Evolutionary conservation across 2,797 vertebrate species (phyloP).

Genomic region (Enoplosus armatus): DNA sequence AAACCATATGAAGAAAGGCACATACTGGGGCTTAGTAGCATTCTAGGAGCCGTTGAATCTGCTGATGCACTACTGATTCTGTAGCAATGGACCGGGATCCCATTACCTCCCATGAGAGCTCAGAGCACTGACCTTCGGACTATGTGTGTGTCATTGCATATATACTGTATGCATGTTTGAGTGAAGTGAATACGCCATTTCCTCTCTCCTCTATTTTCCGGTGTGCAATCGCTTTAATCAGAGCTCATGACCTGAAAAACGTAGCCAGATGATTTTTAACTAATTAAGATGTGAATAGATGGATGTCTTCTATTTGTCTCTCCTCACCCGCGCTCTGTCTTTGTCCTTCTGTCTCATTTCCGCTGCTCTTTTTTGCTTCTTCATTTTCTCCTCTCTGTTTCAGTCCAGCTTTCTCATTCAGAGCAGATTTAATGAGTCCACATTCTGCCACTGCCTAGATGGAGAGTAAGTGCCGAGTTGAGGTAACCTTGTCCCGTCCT

Average conservation of each 20-base stretch:
- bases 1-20: not conserved
- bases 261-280: constrained; percentile 17
- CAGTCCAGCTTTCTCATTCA: constrained; percentile 43
- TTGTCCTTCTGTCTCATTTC: constrained; percentile 36
- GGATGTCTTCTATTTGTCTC: constrained; percentile 19
- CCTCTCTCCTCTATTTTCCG: constrained; percentile 10
- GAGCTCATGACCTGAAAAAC: constrained; percentile 14
- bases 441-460: constrained; percentile 43
- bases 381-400: constrained; percentile 42
- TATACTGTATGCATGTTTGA: constrained; percentile 29
- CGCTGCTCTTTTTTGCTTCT: constrained; percentile 4
- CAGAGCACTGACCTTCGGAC: constrained; percentile 69
- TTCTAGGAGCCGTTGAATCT: constrained; percentile 36
- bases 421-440: constrained; percentile 47
- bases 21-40: constrained; percentile 8
- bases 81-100: constrained; percentile 59
- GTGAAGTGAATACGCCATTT: constrained; percentile 8
- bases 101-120: constrained; percentile 72
- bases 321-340: constrained; percentile 6
- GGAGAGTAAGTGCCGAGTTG: constrained; percentile 50
- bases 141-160: constrained; percentile 41
- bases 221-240: constrained; percentile 11
- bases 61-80: constrained; percentile 66
- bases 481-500: constrained; percentile 72
- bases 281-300: constrained; percentile 31